Evolutionary conservation across 2,888 invertebrate genomes (phyloP).

Genomic region (Smittia sp.): DNA sequence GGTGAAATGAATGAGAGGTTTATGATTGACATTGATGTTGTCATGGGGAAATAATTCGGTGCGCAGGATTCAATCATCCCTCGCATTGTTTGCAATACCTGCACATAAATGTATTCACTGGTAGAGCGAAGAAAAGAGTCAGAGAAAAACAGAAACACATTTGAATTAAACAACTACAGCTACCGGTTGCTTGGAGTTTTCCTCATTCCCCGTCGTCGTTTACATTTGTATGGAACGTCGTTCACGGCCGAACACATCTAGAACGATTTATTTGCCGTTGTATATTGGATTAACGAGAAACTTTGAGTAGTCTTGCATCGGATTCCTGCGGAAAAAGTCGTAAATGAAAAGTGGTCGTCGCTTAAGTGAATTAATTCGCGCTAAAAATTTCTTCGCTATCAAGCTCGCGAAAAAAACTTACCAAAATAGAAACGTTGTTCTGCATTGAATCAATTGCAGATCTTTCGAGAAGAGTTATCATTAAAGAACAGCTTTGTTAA

Average conservation of each 20-base stretch:
- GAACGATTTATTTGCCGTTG: slow-evolving; percentile 27
- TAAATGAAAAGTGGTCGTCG: too few species aligned
- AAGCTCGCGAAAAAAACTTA: too few species aligned
- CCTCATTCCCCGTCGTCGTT: not conserved
- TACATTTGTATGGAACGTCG: slow-evolving; percentile 10
- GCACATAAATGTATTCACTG: not conserved
- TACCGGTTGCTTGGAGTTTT: slow-evolving; percentile 35
- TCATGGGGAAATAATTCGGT: not conserved
- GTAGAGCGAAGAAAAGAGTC: not conserved
- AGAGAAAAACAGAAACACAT: slow-evolving; percentile 5
- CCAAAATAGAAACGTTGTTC: too few species aligned
- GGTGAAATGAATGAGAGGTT: not conserved
- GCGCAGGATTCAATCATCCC: slow-evolving; percentile 17
- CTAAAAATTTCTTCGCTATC: too few species aligned
- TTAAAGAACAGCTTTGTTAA: too few species aligned
- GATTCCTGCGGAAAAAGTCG: not conserved
- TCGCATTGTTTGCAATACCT: not conserved
- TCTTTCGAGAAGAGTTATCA: too few species aligned
- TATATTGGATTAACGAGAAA: slow-evolving; percentile 35
- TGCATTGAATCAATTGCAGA: too few species aligned
- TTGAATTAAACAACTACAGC: slow-evolving; percentile 29
- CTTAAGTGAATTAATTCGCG: too few species aligned
- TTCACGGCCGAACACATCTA: slow-evolving; percentile 2
- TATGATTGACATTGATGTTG: not conserved
- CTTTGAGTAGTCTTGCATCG: slow-evolving; percentile 33